These are phyloP conservation scores for Podabrus alpinus DNA, from an alignment of 2,888 invertebrate species.

Conservation along the genomic window DNA sequence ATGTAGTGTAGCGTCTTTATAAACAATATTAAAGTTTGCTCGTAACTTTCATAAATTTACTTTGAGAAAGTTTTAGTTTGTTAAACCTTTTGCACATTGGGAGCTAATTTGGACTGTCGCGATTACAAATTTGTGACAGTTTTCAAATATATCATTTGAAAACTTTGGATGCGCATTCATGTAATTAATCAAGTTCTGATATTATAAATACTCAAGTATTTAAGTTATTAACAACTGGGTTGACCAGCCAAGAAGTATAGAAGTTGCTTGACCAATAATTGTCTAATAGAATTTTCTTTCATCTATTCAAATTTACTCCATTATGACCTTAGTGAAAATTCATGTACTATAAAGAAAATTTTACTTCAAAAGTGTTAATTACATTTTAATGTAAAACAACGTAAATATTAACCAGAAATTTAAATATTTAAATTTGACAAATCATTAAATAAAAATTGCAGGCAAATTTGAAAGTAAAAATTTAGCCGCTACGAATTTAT, in stretches of 20 bases:
- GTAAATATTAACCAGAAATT: background rate
- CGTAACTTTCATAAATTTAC: slow-evolving; percentile 10
- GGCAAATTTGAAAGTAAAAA: background rate
- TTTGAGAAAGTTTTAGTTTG: slow-evolving; percentile 10
- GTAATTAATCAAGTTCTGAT: background rate
- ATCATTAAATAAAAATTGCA: background rate
- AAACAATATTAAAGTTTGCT: background rate
- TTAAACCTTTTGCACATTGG: slow-evolving; percentile 8
- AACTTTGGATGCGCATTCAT: background rate
- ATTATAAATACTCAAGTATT: background rate
- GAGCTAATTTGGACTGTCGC: slow-evolving; percentile 9
- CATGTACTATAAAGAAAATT: no score
- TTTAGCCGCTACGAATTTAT: background rate
- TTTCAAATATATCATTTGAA: background rate
- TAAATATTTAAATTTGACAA: background rate
- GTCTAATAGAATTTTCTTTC: background rate
- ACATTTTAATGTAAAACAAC: background rate
- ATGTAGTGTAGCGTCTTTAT: background rate
- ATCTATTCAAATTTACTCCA: background rate
- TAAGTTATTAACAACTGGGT: background rate
- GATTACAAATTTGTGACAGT: slow-evolving; percentile 10
- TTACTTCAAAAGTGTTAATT: background rate
- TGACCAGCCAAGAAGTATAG: background rate
- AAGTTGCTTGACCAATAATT: background rate
- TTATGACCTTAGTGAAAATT: background rate